Base-by-base conservation (phyloP, 53 echinoderm and acorn worm species). In the Crossaster papposus region DNA sequence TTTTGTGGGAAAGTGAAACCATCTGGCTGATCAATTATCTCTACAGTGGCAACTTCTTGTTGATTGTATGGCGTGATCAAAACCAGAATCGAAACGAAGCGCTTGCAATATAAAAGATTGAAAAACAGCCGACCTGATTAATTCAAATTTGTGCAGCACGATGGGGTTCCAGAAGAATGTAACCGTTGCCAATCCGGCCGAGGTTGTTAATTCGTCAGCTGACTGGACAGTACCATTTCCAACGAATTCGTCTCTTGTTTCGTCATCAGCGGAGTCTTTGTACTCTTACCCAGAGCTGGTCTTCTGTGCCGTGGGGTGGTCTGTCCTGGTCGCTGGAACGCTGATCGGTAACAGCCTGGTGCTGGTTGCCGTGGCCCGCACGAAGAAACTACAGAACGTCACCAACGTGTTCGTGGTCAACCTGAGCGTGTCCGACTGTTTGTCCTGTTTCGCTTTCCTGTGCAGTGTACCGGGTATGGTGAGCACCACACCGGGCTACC, bases 371-470 rank as follows among this genome's bases (percentile, higher is more conserved):
- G 70, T 83, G 44, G 83, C 83, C 68, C 83, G 83, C 7, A 29
- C n/a, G 64, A 35, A 36, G 70, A 15, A 33, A 36, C 83, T 83
- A 2, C 83, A 83, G 51, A 83, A 36, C 38, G 83, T 28, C n/a
- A 81, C 65, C 83, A 83, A 83, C 70, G 83, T 70, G 35, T 83
- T 83, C 51, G 83, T 83, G 83, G 65, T 44, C 36, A 83, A 83
- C 36, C 30, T 83, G 70, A 38, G 70, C 70, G 83, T 83, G 81
- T 36, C 65, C 13, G 83, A 83, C 36, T 68, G 65, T 44, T 28
- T 83, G 8, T 36, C 83, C 12, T n/a, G 83, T 28, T 44, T 65
- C 3, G 83, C 65, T 32, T 63, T 83, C 51, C 37, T 83, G 5
- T 68, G 65, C 38, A 83, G 83, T 44, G 38, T 83, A 23, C 83